Percentiles rank a stretch among this genome's conserved stretches.
These are phyloP conservation scores for Drosophila nigricruria DNA, from an alignment of 2,888 invertebrate species.

Conservation along the genomic window DNA sequence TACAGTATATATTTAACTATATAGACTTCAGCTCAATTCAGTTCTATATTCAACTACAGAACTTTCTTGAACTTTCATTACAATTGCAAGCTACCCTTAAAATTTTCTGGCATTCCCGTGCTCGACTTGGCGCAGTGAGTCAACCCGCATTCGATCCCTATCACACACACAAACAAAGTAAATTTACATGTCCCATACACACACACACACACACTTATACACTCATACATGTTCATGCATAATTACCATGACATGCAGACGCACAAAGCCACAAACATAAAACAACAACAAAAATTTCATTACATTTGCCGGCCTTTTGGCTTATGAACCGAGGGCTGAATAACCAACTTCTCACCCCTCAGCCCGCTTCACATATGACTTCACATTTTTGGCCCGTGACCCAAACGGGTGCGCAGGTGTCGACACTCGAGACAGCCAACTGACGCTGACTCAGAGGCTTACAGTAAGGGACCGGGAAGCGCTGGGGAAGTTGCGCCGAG, in stretches of 20 bases:
- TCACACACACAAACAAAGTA: not conserved
- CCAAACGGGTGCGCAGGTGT: conserved; percentile 71
- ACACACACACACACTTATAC: not conserved
- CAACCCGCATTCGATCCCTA: conserved; percentile 15
- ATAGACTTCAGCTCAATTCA: not conserved
- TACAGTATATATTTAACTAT: not conserved
- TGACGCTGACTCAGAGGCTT: conserved; percentile 58
- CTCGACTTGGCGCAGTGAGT: conserved; percentile 12
- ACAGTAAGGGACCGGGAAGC: not conserved
- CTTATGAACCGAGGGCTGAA: conserved; percentile 37
- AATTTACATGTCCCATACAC: conserved; percentile 30
- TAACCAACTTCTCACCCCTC: conserved; percentile 21
- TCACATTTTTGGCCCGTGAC: conserved; percentile 80
- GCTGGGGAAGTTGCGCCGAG: conserved; percentile 6
- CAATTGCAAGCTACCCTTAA: not conserved
- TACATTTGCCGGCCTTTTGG: conserved; percentile 52
- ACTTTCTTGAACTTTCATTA: not conserved
- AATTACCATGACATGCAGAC: conserved; percentile 73
- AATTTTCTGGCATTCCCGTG: conserved; percentile 11
- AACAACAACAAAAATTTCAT: conserved; percentile 66
- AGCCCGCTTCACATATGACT: conserved; percentile 68
- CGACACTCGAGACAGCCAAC: conserved; percentile 64
- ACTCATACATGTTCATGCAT: conserved; percentile 17
- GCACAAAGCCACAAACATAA: conserved; percentile 55
- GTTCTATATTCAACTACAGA: not conserved